Base-by-base conservation (phyloP, 2,888 invertebrate genomes). In the Pelosia muscerda region DNA sequence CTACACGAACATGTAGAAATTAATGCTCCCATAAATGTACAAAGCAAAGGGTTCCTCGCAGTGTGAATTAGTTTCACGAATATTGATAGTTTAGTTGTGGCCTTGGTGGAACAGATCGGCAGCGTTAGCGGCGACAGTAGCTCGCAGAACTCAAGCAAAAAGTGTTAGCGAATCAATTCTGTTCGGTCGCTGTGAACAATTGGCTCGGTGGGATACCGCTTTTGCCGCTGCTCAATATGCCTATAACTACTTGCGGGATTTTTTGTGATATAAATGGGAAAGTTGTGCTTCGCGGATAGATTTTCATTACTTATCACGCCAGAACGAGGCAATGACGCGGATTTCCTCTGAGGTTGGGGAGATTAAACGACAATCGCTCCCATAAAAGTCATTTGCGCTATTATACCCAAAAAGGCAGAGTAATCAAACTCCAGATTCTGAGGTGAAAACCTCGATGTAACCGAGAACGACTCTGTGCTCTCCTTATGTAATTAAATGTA, bases 91-190 rank as follows among this genome's bases (percentile, higher is more conserved):
- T 56, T 54, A 23, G 23, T 11, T 19, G 53, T 31, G 31, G 31
- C 53, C 53, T 31, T 38, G 63, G 63, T 55, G 63, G 38, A 63
- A 42, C 64, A 10, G 57, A 26, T 64, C 42, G 38, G 13, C 5
- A 55, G 56, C 15, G 64, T 6, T 42, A 22, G 57, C 26, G 25
- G 64, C 26, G 25, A 26, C 57, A 38, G 64, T 49, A 42, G 63
- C 56, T 22, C 63, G 38, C 38, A 56, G 6, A 42, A 13, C 42
- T 53, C 42, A 13, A n/a, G 23, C 54, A 68, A 67, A 68, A 68
- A 68, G 26, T 59, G 59, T 53, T 26, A 34, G 54, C 1, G 38
- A 63, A 68, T 68, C 63, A 55, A 68, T 68, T 68, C 19, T n/a
- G 57, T 49, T 62, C 62, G 57, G 49, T 49, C 25, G 42, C 58